Conservation (phyloP, 2,888 invertebrate species). For the Tryphoninae sp. region DNA sequence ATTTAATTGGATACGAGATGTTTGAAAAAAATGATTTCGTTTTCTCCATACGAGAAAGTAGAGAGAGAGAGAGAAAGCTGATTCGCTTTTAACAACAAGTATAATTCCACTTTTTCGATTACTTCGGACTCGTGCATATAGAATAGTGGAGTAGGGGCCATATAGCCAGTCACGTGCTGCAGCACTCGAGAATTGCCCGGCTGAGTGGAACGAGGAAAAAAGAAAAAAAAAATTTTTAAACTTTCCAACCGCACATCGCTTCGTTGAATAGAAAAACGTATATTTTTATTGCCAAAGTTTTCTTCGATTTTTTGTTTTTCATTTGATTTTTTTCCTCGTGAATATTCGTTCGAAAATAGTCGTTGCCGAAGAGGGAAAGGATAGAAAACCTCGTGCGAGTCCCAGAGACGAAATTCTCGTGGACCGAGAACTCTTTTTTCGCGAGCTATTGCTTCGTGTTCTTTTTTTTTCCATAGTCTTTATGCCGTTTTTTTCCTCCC, state of each 20-base stretch:
- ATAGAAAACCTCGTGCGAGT: not conserved
- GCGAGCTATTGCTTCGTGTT: no score
- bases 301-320: not conserved
- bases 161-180: not conserved
- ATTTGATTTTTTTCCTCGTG: not conserved
- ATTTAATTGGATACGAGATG: no score
- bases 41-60: no score
- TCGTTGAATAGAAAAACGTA: not conserved
- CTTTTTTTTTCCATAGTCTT: not conserved
- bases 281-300: not conserved
- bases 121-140: not conserved
- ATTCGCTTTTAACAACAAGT: no score
- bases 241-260: slow-evolving; percentile 3
- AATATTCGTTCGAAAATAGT: not conserved
- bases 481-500: not conserved
- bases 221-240: not conserved
- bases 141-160: not conserved
- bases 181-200: not conserved
- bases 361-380: not conserved
- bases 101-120: no score
- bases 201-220: not conserved
- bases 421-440: no score
- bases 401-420: no score
- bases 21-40: no score
- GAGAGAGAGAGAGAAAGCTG: no score